Evolutionary conservation across 1,140 invertebrate species (phyloP), one percentile per base, ranked within the genome.

Genomic region (Zophobas atratus): DNA sequence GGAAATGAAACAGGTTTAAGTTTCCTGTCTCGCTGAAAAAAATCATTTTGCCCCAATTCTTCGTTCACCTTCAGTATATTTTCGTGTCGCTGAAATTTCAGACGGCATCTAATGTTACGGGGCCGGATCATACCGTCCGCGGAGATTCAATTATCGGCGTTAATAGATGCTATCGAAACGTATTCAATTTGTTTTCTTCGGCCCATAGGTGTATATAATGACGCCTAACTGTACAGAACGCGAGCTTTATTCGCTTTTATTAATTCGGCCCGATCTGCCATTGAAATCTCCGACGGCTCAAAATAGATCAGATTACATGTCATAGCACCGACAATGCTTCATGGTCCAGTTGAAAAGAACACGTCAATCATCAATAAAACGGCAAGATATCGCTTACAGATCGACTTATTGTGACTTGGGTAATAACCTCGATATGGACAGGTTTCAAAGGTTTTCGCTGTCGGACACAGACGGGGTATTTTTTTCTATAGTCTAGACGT

Each of bases 1-100:
- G 60, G 60, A 67, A 67, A 67, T 67, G 60, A 67, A 67, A 67
- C 60, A 67, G 60, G 60, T 67, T 67, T 67, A 67, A 67, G 60
- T 67, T 67, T 67, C 60, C 60, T 67, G 60, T 67, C 60, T 5
- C 56, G 35, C n/a, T 1, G n/a, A 67, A 67, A 51, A 67, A 67
- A 67, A 67, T 67, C 57, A 67, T 67, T 67, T 67, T 67, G 60
- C 60, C 60, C 60, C 60, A 67, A 67, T 67, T 67, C 60, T 67
- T 67, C 60, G 20, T 36, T 67, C 36, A 60, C 56, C 56, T 60
- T 60, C 56, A 6, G 20, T 2, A n/a, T 53, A 60, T 60, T 67
- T 67, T 67, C 33, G 35, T 57, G 33, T 33, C 34, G 35, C 1
- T 67, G 60, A 46, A 67, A 67, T 46, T 67, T 67, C 33, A 67